Evolutionary conservation across 2,113 vertebrate genomes (phyloP).

Genomic region (Psittacus erithacus): DNA sequence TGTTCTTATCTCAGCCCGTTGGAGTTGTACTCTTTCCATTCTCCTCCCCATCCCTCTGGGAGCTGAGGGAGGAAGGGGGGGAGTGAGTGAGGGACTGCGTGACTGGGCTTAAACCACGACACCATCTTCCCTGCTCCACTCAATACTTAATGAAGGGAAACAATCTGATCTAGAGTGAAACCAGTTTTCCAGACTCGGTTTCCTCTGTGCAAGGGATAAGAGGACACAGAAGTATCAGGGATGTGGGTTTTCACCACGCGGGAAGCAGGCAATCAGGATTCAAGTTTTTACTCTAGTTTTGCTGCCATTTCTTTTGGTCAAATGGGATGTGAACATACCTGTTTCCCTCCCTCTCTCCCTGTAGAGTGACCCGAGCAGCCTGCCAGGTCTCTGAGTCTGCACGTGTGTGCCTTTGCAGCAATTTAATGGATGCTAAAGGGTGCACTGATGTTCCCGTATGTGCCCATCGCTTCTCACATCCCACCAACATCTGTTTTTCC

Average conservation of each 20-base stretch:
- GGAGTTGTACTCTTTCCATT: no score
- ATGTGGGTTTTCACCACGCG: neutral
- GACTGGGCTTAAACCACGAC: no score
- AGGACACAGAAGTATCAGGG: neutral
- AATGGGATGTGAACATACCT: neutral
- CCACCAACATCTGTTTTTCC: conserved; percentile 25
- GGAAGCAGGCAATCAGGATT: neutral
- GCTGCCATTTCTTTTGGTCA: neutral
- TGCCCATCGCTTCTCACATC: neutral
- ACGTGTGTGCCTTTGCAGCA: neutral
- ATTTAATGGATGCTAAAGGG: neutral
- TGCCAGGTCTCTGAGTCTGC: neutral
- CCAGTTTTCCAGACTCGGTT: neutral
- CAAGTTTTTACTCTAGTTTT: neutral
- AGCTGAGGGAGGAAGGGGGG: no score
- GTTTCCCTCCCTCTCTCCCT: neutral
- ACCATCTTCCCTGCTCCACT: fast-evolving
- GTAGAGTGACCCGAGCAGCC: neutral
- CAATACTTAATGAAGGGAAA: neutral
- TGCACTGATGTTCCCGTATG: neutral
- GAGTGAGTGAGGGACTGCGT: no score
- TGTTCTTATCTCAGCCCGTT: no score
- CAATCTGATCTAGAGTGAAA: neutral
- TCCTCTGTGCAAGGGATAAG: neutral
- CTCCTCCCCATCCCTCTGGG: no score